A percentile compares a stretch with the other conserved stretches of the same genome.
phyloP scores from a whole-genome alignment of 2,113 vertebrate species.

The Xiphophorus hellerii region DNA sequence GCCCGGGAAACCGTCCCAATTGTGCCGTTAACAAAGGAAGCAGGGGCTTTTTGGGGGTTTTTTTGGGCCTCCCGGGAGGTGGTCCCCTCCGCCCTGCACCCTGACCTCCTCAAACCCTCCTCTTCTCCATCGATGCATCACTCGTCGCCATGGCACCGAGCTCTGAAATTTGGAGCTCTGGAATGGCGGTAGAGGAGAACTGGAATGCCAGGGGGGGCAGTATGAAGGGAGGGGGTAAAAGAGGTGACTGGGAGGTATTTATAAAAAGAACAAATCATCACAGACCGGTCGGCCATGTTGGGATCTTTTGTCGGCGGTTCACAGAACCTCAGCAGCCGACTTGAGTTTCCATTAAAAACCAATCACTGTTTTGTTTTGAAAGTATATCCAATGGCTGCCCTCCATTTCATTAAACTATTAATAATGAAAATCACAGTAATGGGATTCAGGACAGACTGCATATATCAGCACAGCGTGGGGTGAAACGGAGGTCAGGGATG shows the following conservation, averaged over 20 bases:
- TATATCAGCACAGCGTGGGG: conserved; percentile 20
- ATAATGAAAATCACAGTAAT: conserved; percentile 30
- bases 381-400: conserved; percentile 10
- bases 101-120: conserved; percentile 78
- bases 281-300: conserved; percentile 36
- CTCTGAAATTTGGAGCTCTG: conserved; percentile 73
- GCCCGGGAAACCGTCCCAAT: conserved; percentile 81
- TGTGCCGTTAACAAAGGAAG: conserved; percentile 81
- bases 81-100: conserved; percentile 75
- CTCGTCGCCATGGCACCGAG: conserved; percentile 73
- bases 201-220: conserved; percentile 18
- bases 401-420: conserved; percentile 24
- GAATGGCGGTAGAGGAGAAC: conserved; percentile 50
- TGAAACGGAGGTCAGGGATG: conserved; percentile 54
- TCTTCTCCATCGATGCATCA: conserved; percentile 67
- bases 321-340: conserved; percentile 50
- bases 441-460: conserved; percentile 11
- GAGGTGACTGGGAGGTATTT: conserved; percentile 54
- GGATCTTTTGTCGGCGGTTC: conserved; percentile 46
- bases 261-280: conserved; percentile 39
- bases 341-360: conserved; percentile 45
- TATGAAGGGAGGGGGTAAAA: conserved; percentile 20
- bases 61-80: conserved; percentile 75
- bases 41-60: conserved; percentile 58
- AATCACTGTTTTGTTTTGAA: conserved; percentile 40